These are phyloP conservation scores for Rhynchomys soricoides DNA, from an alignment of 2,113 vertebrate genomes.

Conservation along the genomic window DNA sequence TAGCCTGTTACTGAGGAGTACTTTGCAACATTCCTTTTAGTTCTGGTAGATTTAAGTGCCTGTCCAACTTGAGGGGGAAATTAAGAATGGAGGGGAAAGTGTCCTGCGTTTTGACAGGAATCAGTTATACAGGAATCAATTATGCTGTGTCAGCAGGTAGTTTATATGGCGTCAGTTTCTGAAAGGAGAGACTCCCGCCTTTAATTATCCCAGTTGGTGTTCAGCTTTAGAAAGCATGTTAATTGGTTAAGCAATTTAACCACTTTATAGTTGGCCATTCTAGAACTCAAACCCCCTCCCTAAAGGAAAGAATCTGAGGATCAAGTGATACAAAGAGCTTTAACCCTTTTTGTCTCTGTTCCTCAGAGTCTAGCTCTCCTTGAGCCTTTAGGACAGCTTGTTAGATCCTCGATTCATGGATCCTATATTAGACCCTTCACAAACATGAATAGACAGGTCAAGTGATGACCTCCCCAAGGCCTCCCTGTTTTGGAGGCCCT, in stretches of 20 bases:
- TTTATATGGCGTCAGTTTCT: constrained; percentile 72
- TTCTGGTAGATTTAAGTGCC: constrained; percentile 38
- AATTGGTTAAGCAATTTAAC: too few species aligned
- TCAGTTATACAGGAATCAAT: constrained; percentile 73
- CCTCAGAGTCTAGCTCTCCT: neutral
- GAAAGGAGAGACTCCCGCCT: constrained; percentile 71
- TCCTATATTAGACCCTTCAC: neutral
- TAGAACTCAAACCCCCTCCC: neutral
- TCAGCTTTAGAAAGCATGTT: constrained; percentile 49
- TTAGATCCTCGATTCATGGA: neutral
- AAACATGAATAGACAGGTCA: neutral
- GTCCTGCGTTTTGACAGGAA: constrained; percentile 47
- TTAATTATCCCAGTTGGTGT: constrained; percentile 83
- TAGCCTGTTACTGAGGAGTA: neutral
- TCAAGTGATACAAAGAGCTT: neutral
- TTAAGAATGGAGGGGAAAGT: constrained; percentile 51
- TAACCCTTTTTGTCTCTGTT: neutral
- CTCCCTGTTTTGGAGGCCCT: neutral
- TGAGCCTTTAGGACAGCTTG: neutral
- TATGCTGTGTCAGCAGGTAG: constrained; percentile 81
- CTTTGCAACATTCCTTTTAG: constrained; percentile 50
- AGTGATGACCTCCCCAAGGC: neutral
- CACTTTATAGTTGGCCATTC: constrained; percentile 41
- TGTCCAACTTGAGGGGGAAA: neutral
- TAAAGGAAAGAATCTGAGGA: neutral